Evolutionary conservation across 2,797 vertebrate species (phyloP).

Genomic region (Tiaroga cobitis): DNA sequence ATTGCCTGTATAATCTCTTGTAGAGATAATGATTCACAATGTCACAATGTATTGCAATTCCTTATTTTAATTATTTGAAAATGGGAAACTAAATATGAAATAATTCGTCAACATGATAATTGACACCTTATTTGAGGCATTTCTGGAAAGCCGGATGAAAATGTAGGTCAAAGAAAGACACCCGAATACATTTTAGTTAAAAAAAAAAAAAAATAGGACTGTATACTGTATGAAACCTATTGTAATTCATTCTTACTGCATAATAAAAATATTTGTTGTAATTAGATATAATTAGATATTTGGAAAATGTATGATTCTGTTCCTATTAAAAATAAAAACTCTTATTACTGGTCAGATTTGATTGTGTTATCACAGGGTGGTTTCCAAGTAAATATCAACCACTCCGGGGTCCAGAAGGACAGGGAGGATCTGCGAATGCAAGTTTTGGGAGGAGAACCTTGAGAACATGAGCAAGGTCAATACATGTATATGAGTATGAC

Average conservation of each 20-base stretch:
- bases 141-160: neutral
- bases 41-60: neutral
- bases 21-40: neutral
- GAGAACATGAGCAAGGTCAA: conserved; percentile 9
- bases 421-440: neutral
- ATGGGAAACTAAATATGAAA: neutral
- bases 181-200: neutral
- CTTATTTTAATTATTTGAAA: neutral
- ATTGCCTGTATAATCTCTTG: neutral
- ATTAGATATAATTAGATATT: too few species aligned
- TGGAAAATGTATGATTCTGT: too few species aligned
- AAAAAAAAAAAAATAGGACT: neutral
- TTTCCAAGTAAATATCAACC: conserved; percentile 21
- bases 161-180: too few species aligned
- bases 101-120: neutral
- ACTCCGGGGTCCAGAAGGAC: neutral
- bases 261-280: too few species aligned
- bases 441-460: conserved; percentile 12
- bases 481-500: neutral
- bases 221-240: too few species aligned
- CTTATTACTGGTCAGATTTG: neutral
- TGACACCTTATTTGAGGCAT: neutral
- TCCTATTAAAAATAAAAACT: neutral
- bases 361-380: conserved; percentile 8
- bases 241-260: too few species aligned